These are phyloP conservation scores for Octopus sinensis DNA, from an alignment of 1,140 invertebrate species.

Conservation along the genomic window DNA sequence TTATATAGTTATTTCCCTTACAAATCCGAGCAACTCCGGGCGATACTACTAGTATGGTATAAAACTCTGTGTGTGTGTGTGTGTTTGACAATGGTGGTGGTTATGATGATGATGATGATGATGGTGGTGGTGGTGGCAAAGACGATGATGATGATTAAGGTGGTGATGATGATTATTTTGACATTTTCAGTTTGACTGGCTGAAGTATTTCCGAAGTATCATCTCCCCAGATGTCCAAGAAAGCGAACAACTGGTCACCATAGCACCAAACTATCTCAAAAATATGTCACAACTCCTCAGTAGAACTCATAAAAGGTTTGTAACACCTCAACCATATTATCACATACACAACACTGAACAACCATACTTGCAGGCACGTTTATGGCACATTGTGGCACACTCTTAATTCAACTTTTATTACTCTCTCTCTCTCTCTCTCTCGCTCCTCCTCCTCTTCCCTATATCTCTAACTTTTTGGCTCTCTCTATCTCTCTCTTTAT, in stretches of 20 bases:
- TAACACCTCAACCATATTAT: background rate
- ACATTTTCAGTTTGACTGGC: conserved; percentile 67
- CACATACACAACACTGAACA: too few species aligned
- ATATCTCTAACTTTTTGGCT: too few species aligned
- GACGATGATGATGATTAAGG: background rate
- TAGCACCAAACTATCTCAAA: conserved; percentile 76
- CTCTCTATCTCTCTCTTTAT: too few species aligned
- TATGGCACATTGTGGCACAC: too few species aligned
- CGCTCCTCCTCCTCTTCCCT: too few species aligned
- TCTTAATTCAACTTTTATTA: too few species aligned
- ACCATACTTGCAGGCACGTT: too few species aligned
- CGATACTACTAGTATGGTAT: too few species aligned
- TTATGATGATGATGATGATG: background rate
- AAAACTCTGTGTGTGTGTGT: background rate
- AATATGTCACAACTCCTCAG: conserved; percentile 73
- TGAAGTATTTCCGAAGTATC: conserved; percentile 69
- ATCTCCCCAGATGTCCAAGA: conserved; percentile 65
- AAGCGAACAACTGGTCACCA: conserved; percentile 73
- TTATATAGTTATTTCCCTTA: too few species aligned
- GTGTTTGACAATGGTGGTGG: background rate
- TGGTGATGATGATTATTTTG: conserved; percentile 16
- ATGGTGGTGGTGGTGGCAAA: background rate
- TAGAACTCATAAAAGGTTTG: conserved; percentile 68
- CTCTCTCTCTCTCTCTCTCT: too few species aligned
- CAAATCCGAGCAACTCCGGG: too few species aligned